Base-by-base conservation (phyloP, 2,113 vertebrate genomes). In the Epinephelus fuscoguttatus region DNA sequence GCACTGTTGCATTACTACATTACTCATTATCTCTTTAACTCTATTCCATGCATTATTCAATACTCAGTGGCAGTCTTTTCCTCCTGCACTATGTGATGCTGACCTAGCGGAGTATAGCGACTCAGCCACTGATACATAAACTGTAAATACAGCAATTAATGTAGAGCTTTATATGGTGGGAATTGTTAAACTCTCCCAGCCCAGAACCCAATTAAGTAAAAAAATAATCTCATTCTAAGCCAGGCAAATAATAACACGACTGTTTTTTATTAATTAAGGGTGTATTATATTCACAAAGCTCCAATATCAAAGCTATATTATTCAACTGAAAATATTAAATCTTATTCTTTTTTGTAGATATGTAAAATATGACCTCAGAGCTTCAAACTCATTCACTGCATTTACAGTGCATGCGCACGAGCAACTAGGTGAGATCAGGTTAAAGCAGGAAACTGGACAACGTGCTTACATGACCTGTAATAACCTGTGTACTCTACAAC, bases 21-120 rank as follows among this genome's bases (percentile, higher is more conserved):
- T 76, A 79, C 62, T 84, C 75, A 64, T 76, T 67, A 79, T 84
- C 81, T 74, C 50, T 84, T 90, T 78, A 84, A 74, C 66, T 37
- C 50, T 21, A 9, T 50, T 60, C 21, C 53, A 82, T 85, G 62
- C 62, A 84, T 89, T 85, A 88, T 90, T 78, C 73, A 81, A 69
- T 37, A 49, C 57, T 52, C 69, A n/a, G 23, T 55, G 60, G 76
- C 81, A 59, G 61, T 76, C 40, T 42, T 78, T 82, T 63, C 19
- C 42, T 52, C 33, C 18, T 52, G 59, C 25, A 5, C 25, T 4
- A 27, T 57, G 14, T 55, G 52, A 15, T 25, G 45, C 45, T 72
- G 66, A 83, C 73, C 79, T 49, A 56, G 21, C 12, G 4, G 14
- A 78, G 27, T 40, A 12, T 23, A 49, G 3, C 45, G 68, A 2